A percentile compares a stretch with the other conserved stretches of the same genome.
These are phyloP conservation scores for Picus viridis DNA, from an alignment of 2,797 vertebrate species.

Conservation along the genomic window DNA sequence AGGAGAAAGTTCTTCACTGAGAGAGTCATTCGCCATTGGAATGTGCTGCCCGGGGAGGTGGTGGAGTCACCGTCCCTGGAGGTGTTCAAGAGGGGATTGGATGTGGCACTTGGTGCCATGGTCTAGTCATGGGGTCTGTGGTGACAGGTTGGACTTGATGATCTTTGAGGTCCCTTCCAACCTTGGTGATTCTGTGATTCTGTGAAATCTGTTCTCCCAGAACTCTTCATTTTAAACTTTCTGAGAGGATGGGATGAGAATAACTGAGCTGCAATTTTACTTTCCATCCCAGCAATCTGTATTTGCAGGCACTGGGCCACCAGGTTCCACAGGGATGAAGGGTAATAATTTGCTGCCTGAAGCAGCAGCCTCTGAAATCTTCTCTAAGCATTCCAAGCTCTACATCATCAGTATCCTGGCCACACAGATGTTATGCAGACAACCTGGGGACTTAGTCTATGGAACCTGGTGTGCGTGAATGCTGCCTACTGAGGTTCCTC, in stretches of 20 bases:
- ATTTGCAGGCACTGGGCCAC: background rate
- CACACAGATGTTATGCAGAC: background rate
- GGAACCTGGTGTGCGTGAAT: rapidly evolving
- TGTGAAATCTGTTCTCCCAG: background rate
- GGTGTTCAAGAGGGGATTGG: no score
- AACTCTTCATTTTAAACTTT: background rate
- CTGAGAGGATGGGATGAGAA: background rate
- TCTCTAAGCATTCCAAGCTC: background rate
- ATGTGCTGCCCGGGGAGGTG: no score
- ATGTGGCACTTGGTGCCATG: no score
- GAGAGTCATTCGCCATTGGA: no score
- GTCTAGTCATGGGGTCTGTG: no score
- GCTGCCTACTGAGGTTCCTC: rapidly evolving
- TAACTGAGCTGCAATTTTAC: background rate
- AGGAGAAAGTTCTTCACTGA: no score
- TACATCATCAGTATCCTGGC: background rate
- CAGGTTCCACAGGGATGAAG: background rate
- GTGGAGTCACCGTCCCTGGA: no score
- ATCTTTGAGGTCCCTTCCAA: no score
- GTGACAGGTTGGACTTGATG: no score
- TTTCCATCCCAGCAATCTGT: background rate
- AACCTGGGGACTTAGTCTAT: rapidly evolving
- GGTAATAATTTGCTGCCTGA: background rate
- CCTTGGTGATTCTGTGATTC: no score
- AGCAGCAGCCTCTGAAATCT: background rate